Base-by-base conservation (phyloP, 2,888 invertebrate species). In the Dynastes maya region DNA sequence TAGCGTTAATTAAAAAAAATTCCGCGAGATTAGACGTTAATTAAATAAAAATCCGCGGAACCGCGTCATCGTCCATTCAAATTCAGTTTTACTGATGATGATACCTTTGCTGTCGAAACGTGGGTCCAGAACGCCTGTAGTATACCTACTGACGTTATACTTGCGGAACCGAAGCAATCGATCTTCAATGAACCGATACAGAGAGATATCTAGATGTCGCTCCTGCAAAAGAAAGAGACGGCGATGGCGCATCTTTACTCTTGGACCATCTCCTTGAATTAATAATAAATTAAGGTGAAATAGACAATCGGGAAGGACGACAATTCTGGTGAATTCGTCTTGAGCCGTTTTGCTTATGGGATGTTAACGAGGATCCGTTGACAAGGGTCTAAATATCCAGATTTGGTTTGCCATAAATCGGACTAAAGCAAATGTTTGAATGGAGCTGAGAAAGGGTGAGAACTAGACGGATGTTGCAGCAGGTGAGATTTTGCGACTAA, bases 261-360 rank as follows among this genome's bases (percentile, higher is more conserved):
- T 58, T 71, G 45, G 51, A 13, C 11, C 49, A 45, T 16, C 45
- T 49, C 45, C 27, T 51, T 37, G 71, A 71, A 71, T 58, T 71
- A 71, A 71, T 71, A 58, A 71, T 71, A 71, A 71, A 71, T 71
- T 71, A 71, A 71, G 71, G 8, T 55, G 71, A 37, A 71, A 13
- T 16, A 71, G 32, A 71, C 53, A 55, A 55, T 71, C 53, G 71
- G 1, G 32, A 29, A 71, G 27, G 55, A 5, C n/a, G 71, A 37
- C 32, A 58, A 13, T 51, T 32, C 13, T 13, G 45, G 53, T 53
- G 58, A 71, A 71, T 71, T 71, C 58, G 71, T 71, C 58, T 58
- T n/a, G n/a, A 9, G 37, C 6, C 32, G 58, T 71, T 37, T 22
- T 58, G 37, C 55, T 55, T 71, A 71, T 37, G 37, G 55, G 71